phyloP scores from a whole-genome alignment of 2,797 vertebrate genomes.

The Bovichtus diacanthus region DNA sequence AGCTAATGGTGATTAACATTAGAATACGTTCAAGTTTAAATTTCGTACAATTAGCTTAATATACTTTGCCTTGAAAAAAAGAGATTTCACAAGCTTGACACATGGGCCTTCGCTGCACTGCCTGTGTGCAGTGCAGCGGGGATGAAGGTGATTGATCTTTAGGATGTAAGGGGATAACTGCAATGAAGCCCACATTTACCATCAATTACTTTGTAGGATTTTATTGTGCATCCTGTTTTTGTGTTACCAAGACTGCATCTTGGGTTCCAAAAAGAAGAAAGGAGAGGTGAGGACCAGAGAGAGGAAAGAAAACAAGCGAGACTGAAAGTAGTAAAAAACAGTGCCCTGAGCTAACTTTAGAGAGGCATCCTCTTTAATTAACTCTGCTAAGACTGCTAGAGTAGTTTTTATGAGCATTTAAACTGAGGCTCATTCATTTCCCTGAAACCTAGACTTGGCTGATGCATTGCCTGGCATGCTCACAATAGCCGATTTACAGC shows the following conservation, averaged over 20 bases:
- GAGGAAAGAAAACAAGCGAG: slow-evolving; percentile 56
- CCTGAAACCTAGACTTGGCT: slow-evolving; percentile 47
- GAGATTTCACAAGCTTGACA: slow-evolving; percentile 13
- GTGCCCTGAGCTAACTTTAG: slow-evolving; percentile 77
- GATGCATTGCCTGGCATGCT: slow-evolving; percentile 27
- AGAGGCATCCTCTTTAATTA: slow-evolving; percentile 82
- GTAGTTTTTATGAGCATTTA: slow-evolving; percentile 69
- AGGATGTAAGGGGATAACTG: slow-evolving; percentile 24
- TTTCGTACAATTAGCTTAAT: not conserved
- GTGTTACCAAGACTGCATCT: slow-evolving; percentile 36
- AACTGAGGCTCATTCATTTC: slow-evolving; percentile 61
- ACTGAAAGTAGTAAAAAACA: slow-evolving; percentile 67
- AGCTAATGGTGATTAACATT: not conserved
- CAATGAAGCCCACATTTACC: slow-evolving; percentile 39
- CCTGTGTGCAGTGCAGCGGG: not conserved
- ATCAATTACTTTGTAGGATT: slow-evolving; percentile 38
- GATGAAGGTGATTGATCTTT: slow-evolving; percentile 27
- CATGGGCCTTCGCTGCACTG: not conserved
- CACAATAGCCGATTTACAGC: slow-evolving; percentile 37
- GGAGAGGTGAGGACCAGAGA: slow-evolving; percentile 49
- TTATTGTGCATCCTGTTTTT: slow-evolving; percentile 58
- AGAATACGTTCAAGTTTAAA: not conserved
- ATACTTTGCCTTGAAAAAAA: not conserved
- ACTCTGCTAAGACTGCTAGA: slow-evolving; percentile 57
- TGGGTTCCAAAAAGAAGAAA: slow-evolving; percentile 31